A percentile compares a stretch with the other conserved stretches of the same genome.
phyloP scores from a whole-genome alignment of 2,888 invertebrate species.

The Lasioglossum malachurum region DNA sequence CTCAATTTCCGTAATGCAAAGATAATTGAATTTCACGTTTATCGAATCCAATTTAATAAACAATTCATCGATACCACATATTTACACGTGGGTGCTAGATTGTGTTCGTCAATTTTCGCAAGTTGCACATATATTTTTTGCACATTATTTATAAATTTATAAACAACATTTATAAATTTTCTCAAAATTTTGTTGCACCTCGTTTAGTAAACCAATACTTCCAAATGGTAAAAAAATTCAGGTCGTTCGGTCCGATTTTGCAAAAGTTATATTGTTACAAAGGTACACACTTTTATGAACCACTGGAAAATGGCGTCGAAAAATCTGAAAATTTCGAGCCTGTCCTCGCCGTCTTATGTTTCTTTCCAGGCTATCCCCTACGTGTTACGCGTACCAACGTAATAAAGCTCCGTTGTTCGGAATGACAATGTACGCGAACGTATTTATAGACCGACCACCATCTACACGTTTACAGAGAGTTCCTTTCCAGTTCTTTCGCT shows the following conservation, averaged over 20 bases:
- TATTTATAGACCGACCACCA: conserved; percentile 61
- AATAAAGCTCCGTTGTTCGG: conserved; percentile 58
- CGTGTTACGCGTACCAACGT: conserved; percentile 66
- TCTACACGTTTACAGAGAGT: conserved; percentile 40
- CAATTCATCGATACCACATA: too few species aligned
- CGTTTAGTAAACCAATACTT: too few species aligned
- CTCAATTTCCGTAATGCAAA: not conserved
- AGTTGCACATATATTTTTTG: too few species aligned
- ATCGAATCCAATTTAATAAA: not conserved
- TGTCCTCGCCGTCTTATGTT: conserved; percentile 25
- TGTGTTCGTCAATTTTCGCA: too few species aligned
- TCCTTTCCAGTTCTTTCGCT: conserved; percentile 46
- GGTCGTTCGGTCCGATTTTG: too few species aligned
- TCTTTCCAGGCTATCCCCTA: conserved; percentile 45
- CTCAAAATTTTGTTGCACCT: too few species aligned
- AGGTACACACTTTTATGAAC: too few species aligned
- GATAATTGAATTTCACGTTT: not conserved
- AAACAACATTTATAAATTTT: too few species aligned
- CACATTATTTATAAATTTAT: too few species aligned
- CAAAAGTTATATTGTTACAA: too few species aligned
- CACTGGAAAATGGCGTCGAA: not conserved
- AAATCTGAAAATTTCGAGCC: conserved; percentile 27
- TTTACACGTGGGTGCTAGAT: too few species aligned
- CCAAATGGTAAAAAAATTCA: too few species aligned
- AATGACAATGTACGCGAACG: conserved; percentile 64